phyloP scores from a whole-genome alignment of 2,113 vertebrate genomes.

The Narcine bancroftii region DNA sequence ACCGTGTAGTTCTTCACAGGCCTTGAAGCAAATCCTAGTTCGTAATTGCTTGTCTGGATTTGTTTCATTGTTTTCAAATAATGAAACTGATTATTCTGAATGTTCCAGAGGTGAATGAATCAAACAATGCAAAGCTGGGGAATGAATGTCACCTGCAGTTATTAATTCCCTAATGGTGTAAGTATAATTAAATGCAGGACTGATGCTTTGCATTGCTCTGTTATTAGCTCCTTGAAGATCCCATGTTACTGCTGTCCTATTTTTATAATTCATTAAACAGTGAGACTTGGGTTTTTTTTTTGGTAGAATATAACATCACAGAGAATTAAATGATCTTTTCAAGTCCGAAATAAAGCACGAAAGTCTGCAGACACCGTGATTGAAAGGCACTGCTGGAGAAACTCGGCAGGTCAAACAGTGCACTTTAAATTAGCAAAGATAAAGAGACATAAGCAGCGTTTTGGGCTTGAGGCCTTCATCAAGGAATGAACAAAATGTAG shows the following conservation, averaged over 20 bases:
- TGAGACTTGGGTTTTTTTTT: neutral
- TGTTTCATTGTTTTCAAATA: neutral
- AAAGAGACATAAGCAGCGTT: too few species aligned
- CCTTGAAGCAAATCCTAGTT: constrained; percentile 10
- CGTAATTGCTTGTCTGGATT: neutral
- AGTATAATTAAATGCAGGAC: neutral
- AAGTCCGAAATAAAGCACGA: too few species aligned
- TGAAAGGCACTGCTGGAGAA: too few species aligned
- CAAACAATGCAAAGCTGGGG: neutral
- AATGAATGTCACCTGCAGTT: neutral
- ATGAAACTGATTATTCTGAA: neutral
- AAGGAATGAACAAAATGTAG: too few species aligned
- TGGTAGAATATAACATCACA: neutral
- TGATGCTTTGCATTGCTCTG: too few species aligned
- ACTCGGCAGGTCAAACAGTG: too few species aligned
- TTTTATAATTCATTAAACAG: neutral
- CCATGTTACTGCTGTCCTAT: neutral
- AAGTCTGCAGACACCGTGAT: too few species aligned
- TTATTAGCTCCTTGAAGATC: neutral
- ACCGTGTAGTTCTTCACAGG: neutral
- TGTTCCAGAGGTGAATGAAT: neutral
- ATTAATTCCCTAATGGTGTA: neutral
- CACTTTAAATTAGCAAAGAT: too few species aligned
- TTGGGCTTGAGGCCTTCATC: too few species aligned
- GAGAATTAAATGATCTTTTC: neutral